Evolutionary conservation across 2,888 invertebrate genomes (phyloP).

Genomic region (Phytoseiulus persimilis): DNA sequence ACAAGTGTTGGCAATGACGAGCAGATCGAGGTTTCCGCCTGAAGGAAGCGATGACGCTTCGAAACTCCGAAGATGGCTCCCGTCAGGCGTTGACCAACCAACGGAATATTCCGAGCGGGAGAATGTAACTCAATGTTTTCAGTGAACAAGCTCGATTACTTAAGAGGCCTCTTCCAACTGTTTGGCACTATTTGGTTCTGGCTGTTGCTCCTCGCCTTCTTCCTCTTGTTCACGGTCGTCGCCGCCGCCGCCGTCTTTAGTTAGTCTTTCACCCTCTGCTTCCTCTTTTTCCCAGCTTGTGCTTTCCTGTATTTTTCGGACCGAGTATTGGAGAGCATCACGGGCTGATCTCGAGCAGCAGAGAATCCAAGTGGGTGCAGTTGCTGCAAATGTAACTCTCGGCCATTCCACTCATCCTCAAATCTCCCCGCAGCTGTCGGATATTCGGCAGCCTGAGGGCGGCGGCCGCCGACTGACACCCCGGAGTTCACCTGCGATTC

Average conservation of each 20-base stretch:
- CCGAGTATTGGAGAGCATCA: not conserved
- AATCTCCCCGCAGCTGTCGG: too few species aligned
- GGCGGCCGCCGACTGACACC: too few species aligned
- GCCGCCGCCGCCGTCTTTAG: not conserved
- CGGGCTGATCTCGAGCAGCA: not conserved
- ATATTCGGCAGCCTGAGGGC: too few species aligned
- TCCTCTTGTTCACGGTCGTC: not conserved
- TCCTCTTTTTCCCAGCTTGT: not conserved
- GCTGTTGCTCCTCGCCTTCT: not conserved
- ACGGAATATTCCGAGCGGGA: not conserved
- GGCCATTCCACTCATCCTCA: too few species aligned
- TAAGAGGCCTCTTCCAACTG: slow-evolving; percentile 5
- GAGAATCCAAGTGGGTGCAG: not conserved
- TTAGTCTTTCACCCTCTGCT: not conserved
- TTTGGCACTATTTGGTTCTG: not conserved
- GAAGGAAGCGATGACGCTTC: not conserved
- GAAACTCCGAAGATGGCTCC: not conserved
- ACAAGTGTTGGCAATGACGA: not conserved
- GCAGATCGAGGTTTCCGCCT: not conserved
- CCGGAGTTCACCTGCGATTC: too few species aligned
- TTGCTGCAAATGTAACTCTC: too few species aligned
- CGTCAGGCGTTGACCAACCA: not conserved
- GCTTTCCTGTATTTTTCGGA: not conserved
- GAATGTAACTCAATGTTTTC: not conserved
- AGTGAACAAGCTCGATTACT: not conserved